These are phyloP conservation scores for Drosophila paulistorum DNA, from an alignment of 1,140 invertebrate genomes.

Conservation along the genomic window DNA sequence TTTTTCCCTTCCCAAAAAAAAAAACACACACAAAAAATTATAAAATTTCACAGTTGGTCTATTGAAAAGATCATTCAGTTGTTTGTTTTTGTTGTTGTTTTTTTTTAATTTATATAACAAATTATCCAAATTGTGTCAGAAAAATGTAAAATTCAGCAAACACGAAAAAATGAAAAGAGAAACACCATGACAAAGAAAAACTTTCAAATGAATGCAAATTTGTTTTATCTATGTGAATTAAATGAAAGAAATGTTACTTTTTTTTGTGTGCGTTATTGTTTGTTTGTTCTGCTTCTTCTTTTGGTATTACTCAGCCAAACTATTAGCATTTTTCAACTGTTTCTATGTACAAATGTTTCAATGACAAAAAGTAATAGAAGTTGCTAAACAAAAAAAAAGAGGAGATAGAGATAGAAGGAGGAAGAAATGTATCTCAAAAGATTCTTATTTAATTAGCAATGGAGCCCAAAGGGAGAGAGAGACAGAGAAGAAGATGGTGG, in stretches of 20 bases:
- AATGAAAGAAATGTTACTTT: slow-evolving; percentile 47
- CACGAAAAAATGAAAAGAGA: not conserved
- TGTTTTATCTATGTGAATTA: slow-evolving; percentile 39
- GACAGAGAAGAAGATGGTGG: not conserved
- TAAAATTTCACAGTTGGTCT: not conserved
- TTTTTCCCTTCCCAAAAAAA: too few relatives aligned
- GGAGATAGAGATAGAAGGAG: not conserved
- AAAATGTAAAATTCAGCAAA: not conserved
- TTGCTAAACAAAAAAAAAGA: slow-evolving; percentile 4
- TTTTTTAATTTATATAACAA: slow-evolving; percentile 3
- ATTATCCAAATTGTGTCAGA: slow-evolving; percentile 5
- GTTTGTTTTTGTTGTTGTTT: too few relatives aligned
- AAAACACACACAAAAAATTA: too few relatives aligned
- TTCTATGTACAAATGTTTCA: slow-evolving; percentile 1
- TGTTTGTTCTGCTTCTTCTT: not conserved
- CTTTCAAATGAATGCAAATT: slow-evolving; percentile 11
- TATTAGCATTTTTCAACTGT: slow-evolving; percentile 14
- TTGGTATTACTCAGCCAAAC: slow-evolving; percentile 11
- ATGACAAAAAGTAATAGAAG: slow-evolving; percentile 10
- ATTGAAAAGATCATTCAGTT: not conserved
- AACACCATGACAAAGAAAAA: not conserved
- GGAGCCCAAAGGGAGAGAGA: not conserved
- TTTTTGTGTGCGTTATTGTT: slow-evolving; percentile 19
- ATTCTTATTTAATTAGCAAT: slow-evolving; percentile 11
- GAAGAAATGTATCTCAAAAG: slow-evolving; percentile 6